Evolutionary conservation across 2,888 invertebrate species (phyloP).

Genomic region (Entomobrya multifasciata): DNA sequence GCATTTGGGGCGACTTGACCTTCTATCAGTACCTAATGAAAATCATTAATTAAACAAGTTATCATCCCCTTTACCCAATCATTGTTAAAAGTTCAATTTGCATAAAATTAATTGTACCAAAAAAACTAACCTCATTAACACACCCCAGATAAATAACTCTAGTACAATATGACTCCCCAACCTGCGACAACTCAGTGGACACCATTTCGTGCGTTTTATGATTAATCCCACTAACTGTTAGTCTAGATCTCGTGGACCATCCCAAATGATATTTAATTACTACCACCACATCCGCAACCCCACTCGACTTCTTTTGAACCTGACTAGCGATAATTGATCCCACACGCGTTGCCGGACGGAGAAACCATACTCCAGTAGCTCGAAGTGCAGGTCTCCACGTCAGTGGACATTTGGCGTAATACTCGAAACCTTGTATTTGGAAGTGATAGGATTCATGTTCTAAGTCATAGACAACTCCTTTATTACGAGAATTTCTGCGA

Average conservation of each 20-base stretch:
- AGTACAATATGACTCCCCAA: conserved; percentile 76
- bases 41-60: no score
- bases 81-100: no score
- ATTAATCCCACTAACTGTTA: conserved; percentile 71
- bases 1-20: conserved; percentile 64
- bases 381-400: conserved; percentile 55
- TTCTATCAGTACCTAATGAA: conserved; percentile 67
- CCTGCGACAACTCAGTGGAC: conserved; percentile 72
- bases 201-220: conserved; percentile 74
- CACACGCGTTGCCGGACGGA: conserved; percentile 36
- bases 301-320: conserved; percentile 51
- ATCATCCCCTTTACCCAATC: no score
- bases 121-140: conserved; percentile 74
- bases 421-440: conserved; percentile 69
- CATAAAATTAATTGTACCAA: background rate
- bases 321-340: conserved; percentile 63
- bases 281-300: conserved; percentile 69
- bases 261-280: conserved; percentile 76
- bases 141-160: conserved; percentile 75
- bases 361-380: conserved; percentile 60
- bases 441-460: conserved; percentile 68
- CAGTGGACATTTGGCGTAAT: conserved; percentile 69
- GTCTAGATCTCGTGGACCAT: conserved; percentile 67
- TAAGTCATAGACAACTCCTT: conserved; percentile 62
- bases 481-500: conserved; percentile 12